Conservation (phyloP, 1,140 invertebrate genomes). For the Triops longicaudatus region DNA sequence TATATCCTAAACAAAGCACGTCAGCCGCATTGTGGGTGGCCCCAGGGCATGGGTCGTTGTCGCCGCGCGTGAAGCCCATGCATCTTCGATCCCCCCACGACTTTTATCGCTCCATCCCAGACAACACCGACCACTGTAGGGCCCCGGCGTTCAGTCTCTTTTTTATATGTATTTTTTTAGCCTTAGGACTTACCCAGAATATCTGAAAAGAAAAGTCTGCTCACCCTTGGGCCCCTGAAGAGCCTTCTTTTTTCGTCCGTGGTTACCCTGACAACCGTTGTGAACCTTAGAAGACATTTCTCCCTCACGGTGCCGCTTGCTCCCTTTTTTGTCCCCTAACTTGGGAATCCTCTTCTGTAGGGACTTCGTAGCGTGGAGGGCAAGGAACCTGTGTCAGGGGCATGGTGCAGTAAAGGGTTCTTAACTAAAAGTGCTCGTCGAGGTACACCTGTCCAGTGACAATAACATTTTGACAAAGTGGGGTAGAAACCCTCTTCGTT, state of each 20-base stretch:
- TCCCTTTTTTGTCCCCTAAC: neutral
- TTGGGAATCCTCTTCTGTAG: neutral
- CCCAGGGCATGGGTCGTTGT: constrained; percentile 3
- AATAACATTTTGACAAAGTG: too few species aligned
- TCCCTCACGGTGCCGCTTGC: neutral
- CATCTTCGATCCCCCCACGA: neutral
- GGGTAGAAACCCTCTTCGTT: too few species aligned
- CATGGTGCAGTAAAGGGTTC: too few species aligned
- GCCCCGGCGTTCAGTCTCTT: neutral
- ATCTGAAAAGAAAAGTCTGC: neutral
- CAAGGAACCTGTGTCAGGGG: neutral
- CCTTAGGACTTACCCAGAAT: neutral
- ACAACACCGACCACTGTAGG: constrained; percentile 5
- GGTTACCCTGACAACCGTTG: constrained; percentile 10
- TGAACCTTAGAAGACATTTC: constrained; percentile 3
- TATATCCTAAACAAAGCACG: neutral
- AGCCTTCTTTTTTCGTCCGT: neutral
- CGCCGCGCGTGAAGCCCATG: neutral
- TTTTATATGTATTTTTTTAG: neutral
- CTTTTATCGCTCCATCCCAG: constrained; percentile 14
- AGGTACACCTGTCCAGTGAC: too few species aligned
- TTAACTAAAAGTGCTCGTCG: too few species aligned
- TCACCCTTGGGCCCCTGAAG: neutral
- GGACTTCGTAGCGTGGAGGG: neutral
- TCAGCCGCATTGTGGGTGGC: neutral